Base-by-base conservation (phyloP, 2,888 invertebrate species). In the Plebejus melissa region DNA sequence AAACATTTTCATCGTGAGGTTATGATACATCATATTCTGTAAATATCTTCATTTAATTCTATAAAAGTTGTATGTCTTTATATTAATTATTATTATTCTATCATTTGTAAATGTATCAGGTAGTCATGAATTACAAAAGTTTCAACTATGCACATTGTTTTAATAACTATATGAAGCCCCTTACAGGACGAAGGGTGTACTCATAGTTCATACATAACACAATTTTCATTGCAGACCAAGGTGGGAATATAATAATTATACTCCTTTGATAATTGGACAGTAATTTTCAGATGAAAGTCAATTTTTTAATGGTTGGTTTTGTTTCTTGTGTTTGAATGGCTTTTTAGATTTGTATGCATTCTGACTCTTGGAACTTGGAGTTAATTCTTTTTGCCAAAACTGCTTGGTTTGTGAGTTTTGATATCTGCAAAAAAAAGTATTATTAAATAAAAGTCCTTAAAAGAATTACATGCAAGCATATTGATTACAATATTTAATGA, bases 321-420 rank as follows among this genome's bases (percentile, higher is more conserved):
- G 78, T 79, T 84, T 88, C 81, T 87, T 90, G 77, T 87, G 82
- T 79, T 89, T 90, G 79, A 86, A 88, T 65, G 87, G 85, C 78
- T 90, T 91, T 78, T 89, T 91, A 2, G 83, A 79, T 81, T 89
- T 90, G 75, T 82, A 83, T 65, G 83, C 75, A 74, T 85, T 85
- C 70, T 82, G 81, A 71, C 82, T 82, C 78, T 85, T 87, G 28
- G 80, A 78, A 76, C 78, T 85, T 76, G 74, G 81, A 58, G 72
- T 82, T 74, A 82, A 78, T 76, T 87, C 86, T 78, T 83, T 86
- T 82, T 92, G 88, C 90, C 91, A 91, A 82, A 94, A 94, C 80
- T 93, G 91, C 77, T 88, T 88, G 74, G 89, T 89, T 76, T 87
- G 85, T 16, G 90, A 81, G 71, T 88, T 87, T 83, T 95, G 95